Base-by-base conservation (phyloP, 2,797 vertebrate genomes). In the Geotrypetes seraphini region DNA sequence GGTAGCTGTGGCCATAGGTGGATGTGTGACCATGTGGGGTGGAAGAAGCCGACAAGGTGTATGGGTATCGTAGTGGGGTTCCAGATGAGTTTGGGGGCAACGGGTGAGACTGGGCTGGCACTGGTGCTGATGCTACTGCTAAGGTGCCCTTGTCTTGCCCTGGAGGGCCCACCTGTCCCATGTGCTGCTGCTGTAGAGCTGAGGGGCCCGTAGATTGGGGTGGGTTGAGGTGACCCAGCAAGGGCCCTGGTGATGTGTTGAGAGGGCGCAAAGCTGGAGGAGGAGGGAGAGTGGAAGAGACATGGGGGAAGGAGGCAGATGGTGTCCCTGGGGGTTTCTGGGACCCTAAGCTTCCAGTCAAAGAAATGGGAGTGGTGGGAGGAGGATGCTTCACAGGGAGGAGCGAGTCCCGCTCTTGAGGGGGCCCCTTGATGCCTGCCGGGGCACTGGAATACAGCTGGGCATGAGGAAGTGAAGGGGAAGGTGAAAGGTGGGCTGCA, bases 1-100 rank as follows among this genome's bases (percentile, higher is more conserved):
- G 87, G 57, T 68, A 85, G 59, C 68, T 86, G 17, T 77, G 78
- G 69, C 43, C 88, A 21, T 76, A 87, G 66, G 69, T 88, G 65
- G 65, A 87, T 47, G 61, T 90, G 66, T 71, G 81, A 39, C 49
- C 62, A 57, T 71, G 81, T 12, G 56, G 51, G 4, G 65, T 54
- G 0, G 79, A 64, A 10, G 69, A 60, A 29, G n/a, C n/a, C n/a
- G n/a, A n/a, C n/a, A n/a, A n/a, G 0, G 58, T 53, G 9, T 65
- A 62, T 2, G 57, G 55, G 3, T 59, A 65, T 29, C 62, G 31
- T 58, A 65, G 34, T 1, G 58, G 36, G 2, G 58, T 28, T 41
- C 34, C 38, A 58, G 22, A 0, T 55, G 43, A 0, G 27, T 43
- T 33, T 6, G 0, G 73, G 41, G 14, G 78, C 53, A 2, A 53